Evolutionary conservation across 2,888 invertebrate genomes (phyloP), one percentile per base, ranked within the genome.

Genomic region (Galerucella nymphaeae): DNA sequence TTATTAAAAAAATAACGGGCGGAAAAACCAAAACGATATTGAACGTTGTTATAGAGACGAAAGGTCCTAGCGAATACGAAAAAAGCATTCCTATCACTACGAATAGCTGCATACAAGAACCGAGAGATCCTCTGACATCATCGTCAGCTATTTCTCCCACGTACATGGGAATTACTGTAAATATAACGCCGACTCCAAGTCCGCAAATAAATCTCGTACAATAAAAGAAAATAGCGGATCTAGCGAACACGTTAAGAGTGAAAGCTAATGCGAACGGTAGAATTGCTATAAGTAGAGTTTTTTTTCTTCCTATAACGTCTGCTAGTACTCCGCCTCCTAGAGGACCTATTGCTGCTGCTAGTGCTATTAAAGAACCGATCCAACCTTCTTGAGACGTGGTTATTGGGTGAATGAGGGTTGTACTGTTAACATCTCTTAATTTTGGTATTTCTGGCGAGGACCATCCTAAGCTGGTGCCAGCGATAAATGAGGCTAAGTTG

Each of bases 111-210:
- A 96, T 91, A 73, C 95, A 91, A 0, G 96, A 93, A 1, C 96
- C 96, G 0, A 96, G 87, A 0, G 93, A 91, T 0, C 96, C 96
- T 76, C 97, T 89, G 4, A 92, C 90, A 53, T 93, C 92, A 73
- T 93, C 91, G 88, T 94, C 87, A 2, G 96, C 91, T 57, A 95
- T 94, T 86, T 97, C 96, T 58, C 94, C 94, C 75, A 95, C 91
- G 86, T 96, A 97, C 90, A 96, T 93, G 0, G 96, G 95, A 0
- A 92, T 90, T 0, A 92, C 90, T 0, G 93, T 92, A 87, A 93
- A 93, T 13, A 92, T 87, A 80, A 92, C 90, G 0, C 94, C 93
- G 0, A 92, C 90, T 0, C 90, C 91, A 1, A 93, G 82, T 61
- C 94, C 94, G 48, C 85, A 85, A 8, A 89, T 73, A 48, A 89